Evolutionary conservation across 2,888 invertebrate species (phyloP), one percentile per base, ranked within the genome.

Genomic region (Dryobotodes eremita): DNA sequence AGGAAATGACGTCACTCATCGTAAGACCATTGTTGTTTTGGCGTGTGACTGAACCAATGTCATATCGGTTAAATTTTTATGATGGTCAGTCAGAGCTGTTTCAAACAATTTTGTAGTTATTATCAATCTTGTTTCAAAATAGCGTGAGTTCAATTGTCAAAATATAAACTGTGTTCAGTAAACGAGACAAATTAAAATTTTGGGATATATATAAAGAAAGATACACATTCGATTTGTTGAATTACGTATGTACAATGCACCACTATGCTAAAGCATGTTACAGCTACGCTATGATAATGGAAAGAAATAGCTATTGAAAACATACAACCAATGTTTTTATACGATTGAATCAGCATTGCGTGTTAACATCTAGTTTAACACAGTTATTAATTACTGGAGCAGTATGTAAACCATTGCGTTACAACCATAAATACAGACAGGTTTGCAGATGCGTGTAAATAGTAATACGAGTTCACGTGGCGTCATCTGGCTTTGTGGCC

Each of bases 401-500:
- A 80, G 71, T 66, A 70, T 83, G 65, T 80, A 66, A 77, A 74
- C 46, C 36, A 79, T 84, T 75, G 72, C 53, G 57, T 66, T 86
- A 76, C 62, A 42, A 23, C 10, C 69, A 79, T 82, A 84, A 73
- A 76, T 74, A 77, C 42, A 81, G 69, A 74, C 84, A 75, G 62
- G 80, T 83, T 83, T 76, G 31, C 80, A 90, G 89, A 89, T 89
- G 88, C 78, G 85, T 85, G 78, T 79, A 77, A 61, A 80, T 79
- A 85, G 85, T 86, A 82, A 85, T 83, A 82, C 85, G 74, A 87
- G 87, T 90, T 89, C 86, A 86, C 79, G 82, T 76, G 64, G 71
- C 77, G 89, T 90, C 93, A 93, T 91, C 89, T 93, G 92, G 90
- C 83, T 86, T 72, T 36, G 78, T 90, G 90, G 75, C 90, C 91